These are phyloP conservation scores for Empidonax traillii DNA, from an alignment of 2,113 vertebrate species.

Conservation along the genomic window DNA sequence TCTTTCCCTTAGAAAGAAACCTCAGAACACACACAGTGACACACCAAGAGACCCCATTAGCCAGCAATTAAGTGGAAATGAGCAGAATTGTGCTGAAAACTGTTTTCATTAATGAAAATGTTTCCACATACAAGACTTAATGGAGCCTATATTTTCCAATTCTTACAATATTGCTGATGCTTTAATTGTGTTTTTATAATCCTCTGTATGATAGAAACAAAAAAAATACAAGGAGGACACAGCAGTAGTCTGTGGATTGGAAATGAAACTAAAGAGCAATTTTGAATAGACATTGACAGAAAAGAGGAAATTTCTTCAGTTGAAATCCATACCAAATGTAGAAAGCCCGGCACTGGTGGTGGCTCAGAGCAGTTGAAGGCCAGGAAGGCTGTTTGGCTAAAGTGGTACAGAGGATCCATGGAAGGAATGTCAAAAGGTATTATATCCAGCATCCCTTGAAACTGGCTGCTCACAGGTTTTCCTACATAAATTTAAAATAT, in stretches of 20 bases:
- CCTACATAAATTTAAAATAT: not conserved
- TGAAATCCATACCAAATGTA: not conserved
- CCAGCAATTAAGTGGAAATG: slow-evolving; percentile 37
- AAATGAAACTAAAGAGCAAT: not conserved
- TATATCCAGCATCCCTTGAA: not conserved
- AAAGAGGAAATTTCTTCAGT: not conserved
- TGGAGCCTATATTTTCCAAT: slow-evolving; percentile 9
- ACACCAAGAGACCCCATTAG: slow-evolving; percentile 23
- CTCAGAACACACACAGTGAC: not conserved
- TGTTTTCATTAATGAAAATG: slow-evolving; percentile 49
- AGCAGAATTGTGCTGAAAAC: slow-evolving; percentile 22
- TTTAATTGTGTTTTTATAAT: slow-evolving; percentile 18
- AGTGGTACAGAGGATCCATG: not conserved
- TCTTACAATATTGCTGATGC: not conserved
- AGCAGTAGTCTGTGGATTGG: not conserved
- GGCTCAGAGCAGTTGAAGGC: not conserved
- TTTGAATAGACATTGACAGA: not conserved
- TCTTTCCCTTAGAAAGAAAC: slow-evolving; percentile 16
- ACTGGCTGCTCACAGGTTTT: not conserved
- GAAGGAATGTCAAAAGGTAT: not conserved
- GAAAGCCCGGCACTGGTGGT: not conserved
- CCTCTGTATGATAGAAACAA: not conserved
- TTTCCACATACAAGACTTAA: slow-evolving; percentile 35
- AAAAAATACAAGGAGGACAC: not conserved
- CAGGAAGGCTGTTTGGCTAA: not conserved